These are phyloP conservation scores for Zaprionus taronus DNA, from an alignment of 1,140 invertebrate genomes.

Conservation along the genomic window DNA sequence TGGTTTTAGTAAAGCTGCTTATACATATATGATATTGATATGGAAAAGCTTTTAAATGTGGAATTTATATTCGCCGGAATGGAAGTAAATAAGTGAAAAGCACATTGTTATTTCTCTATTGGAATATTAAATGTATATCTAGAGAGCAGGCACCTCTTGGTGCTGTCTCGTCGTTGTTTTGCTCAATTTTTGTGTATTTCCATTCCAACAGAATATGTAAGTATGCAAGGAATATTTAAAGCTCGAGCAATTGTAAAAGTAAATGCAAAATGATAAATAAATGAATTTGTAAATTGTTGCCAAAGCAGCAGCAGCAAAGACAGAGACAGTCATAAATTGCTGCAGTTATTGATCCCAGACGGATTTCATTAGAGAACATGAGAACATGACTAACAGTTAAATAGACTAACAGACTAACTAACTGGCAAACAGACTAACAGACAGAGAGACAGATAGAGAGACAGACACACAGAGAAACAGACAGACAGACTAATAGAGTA, in stretches of 20 bases:
- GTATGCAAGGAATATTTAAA: background rate
- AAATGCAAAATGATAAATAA: background rate
- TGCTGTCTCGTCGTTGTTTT: background rate
- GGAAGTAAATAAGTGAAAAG: background rate
- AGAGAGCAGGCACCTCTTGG: background rate
- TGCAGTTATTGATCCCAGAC: background rate
- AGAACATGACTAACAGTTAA: too few relatives aligned
- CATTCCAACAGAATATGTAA: conserved; percentile 2
- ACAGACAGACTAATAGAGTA: too few relatives aligned
- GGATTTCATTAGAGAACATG: background rate
- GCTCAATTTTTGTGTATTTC: background rate
- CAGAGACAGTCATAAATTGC: background rate
- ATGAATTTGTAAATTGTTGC: background rate
- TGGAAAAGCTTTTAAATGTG: background rate
- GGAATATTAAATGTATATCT: background rate
- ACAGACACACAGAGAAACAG: too few relatives aligned
- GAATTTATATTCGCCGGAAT: background rate
- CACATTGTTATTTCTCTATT: background rate
- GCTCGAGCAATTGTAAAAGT: conserved; percentile 2
- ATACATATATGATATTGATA: background rate
- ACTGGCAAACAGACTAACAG: too few relatives aligned
- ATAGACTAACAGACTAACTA: too few relatives aligned
- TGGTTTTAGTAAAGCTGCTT: background rate
- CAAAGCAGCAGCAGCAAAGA: background rate
- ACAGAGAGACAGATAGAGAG: too few relatives aligned